Evolutionary conservation across 2,888 invertebrate genomes (phyloP), one percentile per base, ranked within the genome.

Genomic region (Andricus curvator): DNA sequence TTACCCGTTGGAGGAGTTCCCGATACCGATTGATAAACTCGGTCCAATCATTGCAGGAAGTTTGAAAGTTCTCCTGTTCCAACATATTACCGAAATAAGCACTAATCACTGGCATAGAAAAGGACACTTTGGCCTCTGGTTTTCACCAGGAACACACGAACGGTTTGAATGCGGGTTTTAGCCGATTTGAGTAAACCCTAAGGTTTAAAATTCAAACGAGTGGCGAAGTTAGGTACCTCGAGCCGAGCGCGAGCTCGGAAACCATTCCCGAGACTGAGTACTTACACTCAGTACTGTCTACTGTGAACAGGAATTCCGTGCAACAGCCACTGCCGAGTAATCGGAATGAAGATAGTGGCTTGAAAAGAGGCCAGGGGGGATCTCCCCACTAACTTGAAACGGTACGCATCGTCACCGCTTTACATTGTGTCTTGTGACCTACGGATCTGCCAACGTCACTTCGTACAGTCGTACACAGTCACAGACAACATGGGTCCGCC

Each of bases 1-100:
- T 94, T 95, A 96, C 96, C 96, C 95, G 95, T 93, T 94, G 94
- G 93, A 96, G 94, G 90, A 96, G 94, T 88, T 96, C 95, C 86
- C 95, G 95, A 91, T 96, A 95, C 90, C 96, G 94, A 88, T 95
- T 93, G 89, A 96, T 94, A 93, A 96, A 96, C 93, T 96, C 96
- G 91, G 96, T 96, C 93, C 96, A 94, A 88, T 96, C 95, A 93
- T 96, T 96, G 87, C 96, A 96, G 86, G 95, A 94, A 90, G 94
- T 92, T 88, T 94, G 93, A 87, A 88, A 94, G 86, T 95, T 94
- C 91, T 95, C 96, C 91, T 95, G 94, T 90, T 96, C 96, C 90
- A 95, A 94, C 95, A 96, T 95, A 51, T 44, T 74, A 33, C 5
- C 25, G 17, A 51, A 62, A 62, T 25, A 6, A 70, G 51, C 1